Base-by-base conservation (phyloP, 2,113 vertebrate species). In the Lasiurus borealis region DNA sequence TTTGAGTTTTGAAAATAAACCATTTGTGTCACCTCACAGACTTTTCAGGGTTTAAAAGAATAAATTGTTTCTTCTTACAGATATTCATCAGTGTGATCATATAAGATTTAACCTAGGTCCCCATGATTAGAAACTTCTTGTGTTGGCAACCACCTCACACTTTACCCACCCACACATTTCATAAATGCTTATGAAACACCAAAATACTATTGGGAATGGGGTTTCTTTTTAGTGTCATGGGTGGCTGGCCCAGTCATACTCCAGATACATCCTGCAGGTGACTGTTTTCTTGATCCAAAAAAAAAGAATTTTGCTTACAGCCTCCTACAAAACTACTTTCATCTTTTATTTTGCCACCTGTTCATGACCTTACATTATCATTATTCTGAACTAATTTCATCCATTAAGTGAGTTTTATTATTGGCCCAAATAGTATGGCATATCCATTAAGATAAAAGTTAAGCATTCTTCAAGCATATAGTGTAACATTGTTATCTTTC, bases 1-100 rank as follows among this genome's bases (percentile, higher is more conserved):
- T 75, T 92, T 69, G 86, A 46, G 29, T 78, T 94, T 88, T 94
- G 10, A 89, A 94, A 90, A 78, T 73, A 95, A 78, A 72, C 54
- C 18, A 46, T 93, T 95, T 96, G 27, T 93, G 18, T 12, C n/a
- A 88, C 68, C 64, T 88, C 52, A 68, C 44, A 64, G 11, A 76
- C 31, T 91, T 95, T 95, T 76, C 68, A 34, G 18, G 72, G 3
- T 15, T 75, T 76, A 90, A 90, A 93, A 95, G 13, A 93, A 62
- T 59, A 82, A 76, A 29, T 73, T 36, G 2, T 71, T 76, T 48
- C 11, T 1, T 90, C 11, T 1, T 90, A 25, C 9, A 72, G 78
- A 44, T 94, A 83, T 3, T 91, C 34, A 88, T 93, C 57, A 75
- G 8, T 73, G 6, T 77, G 73, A 62, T 31, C 9, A n/a, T 66